Evolutionary conservation across 1,140 invertebrate species (phyloP), one percentile per base, ranked within the genome.

Genomic region (Druon quercuslanigerum): DNA sequence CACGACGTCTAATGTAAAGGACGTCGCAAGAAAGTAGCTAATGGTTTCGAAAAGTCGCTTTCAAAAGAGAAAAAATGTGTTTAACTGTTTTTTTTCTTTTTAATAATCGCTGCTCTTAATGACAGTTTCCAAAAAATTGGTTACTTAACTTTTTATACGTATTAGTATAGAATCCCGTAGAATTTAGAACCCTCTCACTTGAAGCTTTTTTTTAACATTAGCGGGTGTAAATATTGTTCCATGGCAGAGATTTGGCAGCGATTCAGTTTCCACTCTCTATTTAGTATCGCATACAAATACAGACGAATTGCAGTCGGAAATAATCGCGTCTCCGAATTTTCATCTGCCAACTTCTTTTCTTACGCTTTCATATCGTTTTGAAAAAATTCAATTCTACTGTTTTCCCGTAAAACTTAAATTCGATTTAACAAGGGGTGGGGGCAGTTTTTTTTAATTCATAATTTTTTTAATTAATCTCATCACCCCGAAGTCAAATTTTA

Each of bases 91-190:
- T 54, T 46, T 66, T 54, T 46, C n/a, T 40, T 66, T 66, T 66
- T 16, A 13, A 12, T 33, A 66, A 14, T 33, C 57, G 20, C 25
- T 66, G 60, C 25, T 25, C 16, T 66, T 33, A 66, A 66, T 40
- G 25, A 66, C 60, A 66, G 60, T 66, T 66, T 66, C 57, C 20
- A 66, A 66, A 66, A 33, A 14, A 66, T 66, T 66, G 60, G 60
- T 66, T 66, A 66, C 60, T 66, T 66, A 66, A 66, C 25, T 66
- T 56, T 66, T 66, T 66, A 66, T 66, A 66, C 60, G 60, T 25
- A 66, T 66, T 66, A 66, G 60, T 66, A 25, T 66, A 66, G 60
- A 66, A 3, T 1, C 60, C 60, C n/a, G n/a, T 66, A 66, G 60
- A 66, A 66, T 66, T 66, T 17, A 66, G 40, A 60, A 20, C 33